A percentile compares a stretch with the other conserved stretches of the same genome.
Conservation (phyloP, 2,113 vertebrate species). For the Gorsachius goisagi region DNA sequence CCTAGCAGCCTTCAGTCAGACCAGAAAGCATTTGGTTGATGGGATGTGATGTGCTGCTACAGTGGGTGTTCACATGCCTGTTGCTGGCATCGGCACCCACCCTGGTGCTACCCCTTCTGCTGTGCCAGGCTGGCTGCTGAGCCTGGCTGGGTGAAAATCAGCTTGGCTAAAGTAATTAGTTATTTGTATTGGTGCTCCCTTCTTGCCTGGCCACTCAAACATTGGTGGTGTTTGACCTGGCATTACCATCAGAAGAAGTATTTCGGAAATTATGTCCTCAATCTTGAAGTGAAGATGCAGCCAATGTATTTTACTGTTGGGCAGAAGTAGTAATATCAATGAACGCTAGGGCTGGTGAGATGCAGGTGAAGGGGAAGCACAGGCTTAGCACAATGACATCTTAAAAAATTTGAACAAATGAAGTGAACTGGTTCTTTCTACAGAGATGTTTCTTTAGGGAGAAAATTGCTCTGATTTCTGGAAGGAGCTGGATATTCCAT, state of each 20-base stretch:
- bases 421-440: background rate
- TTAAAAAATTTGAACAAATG: background rate
- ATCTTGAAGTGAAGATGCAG: background rate
- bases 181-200: background rate
- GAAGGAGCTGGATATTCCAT: slow-evolving; percentile 17
- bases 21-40: no score
- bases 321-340: accelerated
- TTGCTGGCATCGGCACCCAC: accelerated
- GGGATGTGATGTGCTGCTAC: background rate
- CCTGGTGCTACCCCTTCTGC: accelerated
- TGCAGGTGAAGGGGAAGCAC: background rate
- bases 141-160: background rate
- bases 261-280: background rate
- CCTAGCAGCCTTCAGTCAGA: background rate
- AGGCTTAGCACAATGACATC: background rate
- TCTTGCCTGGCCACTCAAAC: background rate
- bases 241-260: background rate
- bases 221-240: background rate
- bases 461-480: background rate
- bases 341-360: background rate
- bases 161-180: background rate
- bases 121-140: background rate
- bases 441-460: background rate
- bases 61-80: background rate
- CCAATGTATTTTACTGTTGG: background rate